A percentile compares a stretch with the other conserved stretches of the same genome.
Evolutionary conservation across 2,113 vertebrate genomes (phyloP).

Genomic region (Melierax canorus): DNA sequence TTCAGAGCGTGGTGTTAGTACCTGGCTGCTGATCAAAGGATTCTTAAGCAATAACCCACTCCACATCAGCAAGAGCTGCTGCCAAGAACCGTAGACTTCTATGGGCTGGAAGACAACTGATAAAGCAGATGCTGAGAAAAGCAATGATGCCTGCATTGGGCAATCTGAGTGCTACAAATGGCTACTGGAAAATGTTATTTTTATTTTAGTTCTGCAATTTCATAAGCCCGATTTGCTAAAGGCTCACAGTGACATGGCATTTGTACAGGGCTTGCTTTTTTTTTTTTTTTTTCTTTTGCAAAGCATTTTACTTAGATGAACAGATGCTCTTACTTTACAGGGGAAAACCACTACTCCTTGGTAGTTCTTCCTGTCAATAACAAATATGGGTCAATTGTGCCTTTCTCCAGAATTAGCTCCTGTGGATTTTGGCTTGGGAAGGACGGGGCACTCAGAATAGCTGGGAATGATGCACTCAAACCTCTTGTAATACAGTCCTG

Average conservation of each 20-base stretch:
- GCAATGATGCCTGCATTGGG: not conserved
- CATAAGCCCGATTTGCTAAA: not conserved
- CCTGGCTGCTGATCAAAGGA: slow-evolving; percentile 61
- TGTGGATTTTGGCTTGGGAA: not conserved
- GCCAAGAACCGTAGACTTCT: slow-evolving; percentile 35
- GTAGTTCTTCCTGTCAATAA: not conserved
- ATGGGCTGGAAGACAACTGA: slow-evolving; percentile 18
- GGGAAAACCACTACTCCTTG: not conserved
- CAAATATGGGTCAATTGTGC: not conserved
- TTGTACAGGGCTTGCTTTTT: not conserved
- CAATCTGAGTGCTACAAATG: not conserved
- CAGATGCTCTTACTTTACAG: not conserved
- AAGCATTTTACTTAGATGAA: not conserved
- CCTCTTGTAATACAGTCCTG: not conserved
- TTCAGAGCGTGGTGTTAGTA: not conserved
- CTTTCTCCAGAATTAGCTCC: not conserved
- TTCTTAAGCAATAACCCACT: slow-evolving; percentile 38
- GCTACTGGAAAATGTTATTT: slow-evolving; percentile 39
- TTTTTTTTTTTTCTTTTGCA: no score
- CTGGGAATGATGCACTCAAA: not conserved
- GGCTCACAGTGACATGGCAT: not conserved
- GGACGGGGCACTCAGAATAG: fast-evolving
- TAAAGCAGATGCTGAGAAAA: slow-evolving; percentile 39
- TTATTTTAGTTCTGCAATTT: not conserved
- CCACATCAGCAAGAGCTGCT: slow-evolving; percentile 47